phyloP scores from a whole-genome alignment of 2,113 vertebrate species.

The Thryonomys swinderianus region DNA sequence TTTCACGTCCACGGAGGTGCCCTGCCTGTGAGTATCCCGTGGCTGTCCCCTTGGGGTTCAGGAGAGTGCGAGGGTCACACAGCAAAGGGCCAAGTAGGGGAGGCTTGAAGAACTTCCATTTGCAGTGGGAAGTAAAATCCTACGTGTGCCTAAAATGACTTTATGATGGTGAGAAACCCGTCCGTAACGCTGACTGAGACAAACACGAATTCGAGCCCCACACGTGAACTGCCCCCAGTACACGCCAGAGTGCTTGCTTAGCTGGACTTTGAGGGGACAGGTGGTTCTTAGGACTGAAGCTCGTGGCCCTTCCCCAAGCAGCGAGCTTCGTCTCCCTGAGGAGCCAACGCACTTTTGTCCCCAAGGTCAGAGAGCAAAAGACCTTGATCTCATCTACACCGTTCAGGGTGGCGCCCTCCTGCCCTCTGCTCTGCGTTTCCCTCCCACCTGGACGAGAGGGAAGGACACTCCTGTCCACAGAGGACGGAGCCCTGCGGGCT shows the following conservation, averaged over 20 bases:
- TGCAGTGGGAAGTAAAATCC: background rate
- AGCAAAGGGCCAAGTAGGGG: background rate
- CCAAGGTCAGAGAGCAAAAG: background rate
- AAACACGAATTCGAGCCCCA: background rate
- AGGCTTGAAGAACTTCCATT: background rate
- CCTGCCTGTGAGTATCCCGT: background rate
- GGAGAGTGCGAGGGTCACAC: background rate
- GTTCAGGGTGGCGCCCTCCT: too few relatives aligned
- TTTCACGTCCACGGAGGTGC: background rate
- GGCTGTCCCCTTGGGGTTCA: too few relatives aligned
- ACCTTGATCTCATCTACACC: background rate
- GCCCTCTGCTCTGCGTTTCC: background rate
- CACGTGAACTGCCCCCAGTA: background rate
- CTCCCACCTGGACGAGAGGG: background rate
- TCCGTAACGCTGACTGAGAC: background rate
- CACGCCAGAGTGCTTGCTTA: background rate
- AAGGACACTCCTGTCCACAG: background rate
- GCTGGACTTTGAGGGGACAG: background rate
- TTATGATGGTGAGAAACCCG: background rate
- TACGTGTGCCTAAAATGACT: background rate
- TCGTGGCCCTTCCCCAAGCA: background rate
- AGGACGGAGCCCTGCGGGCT: accelerated
- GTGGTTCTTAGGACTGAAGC: background rate
- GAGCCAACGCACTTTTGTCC: background rate
- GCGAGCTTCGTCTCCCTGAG: background rate